Base-by-base conservation (phyloP, 1,140 invertebrate species). In the Drosophila sproati region DNA sequence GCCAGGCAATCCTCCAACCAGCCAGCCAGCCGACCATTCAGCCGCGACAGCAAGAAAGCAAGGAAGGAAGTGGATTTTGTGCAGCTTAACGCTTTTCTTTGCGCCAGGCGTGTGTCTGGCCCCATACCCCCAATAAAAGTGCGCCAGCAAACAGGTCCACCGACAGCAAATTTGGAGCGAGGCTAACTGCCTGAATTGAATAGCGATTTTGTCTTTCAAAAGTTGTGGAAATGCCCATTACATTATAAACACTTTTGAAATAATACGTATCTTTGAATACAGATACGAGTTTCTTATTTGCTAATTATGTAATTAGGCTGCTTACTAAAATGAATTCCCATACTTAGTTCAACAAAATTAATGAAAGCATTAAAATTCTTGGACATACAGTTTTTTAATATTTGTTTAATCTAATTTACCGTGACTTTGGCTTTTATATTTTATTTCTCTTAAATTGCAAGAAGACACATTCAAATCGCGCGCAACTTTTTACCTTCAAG, bases 11-110 rank as follows among this genome's bases (percentile, higher is more conserved):
- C 35, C 20, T 34, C 7, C 56, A 77, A 31, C 12, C 35, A 56
- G 60, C 51, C 37, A 66, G 61, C 54, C 52, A 64, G 64, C 54
- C 60, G 64, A 69, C 73, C 77, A 80, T 71, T 80, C 66, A 80
- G 73, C 60, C 81, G 68, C 66, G 77, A 67, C 82, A 78, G 82
- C 62, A 82, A 82, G 74, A 77, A 69, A 72, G 56, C 41, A 28
- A 64, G 80, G 80, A 86, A 85, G 82, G 82, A 86, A 86, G 82
- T 86, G 81, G 54, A 87, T 86, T 86, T 86, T 86, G 82, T 86
- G 71, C 78, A 87, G 78, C 82, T 86, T 86, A 81, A 82, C 67
- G 82, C 59, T 81, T 69, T 80, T 63, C 73, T 54, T 71, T 71
- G 5, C 47, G 28, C 47, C 43, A 43, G 41, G 35, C 54, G 50